Base-by-base conservation (phyloP, 2,888 invertebrate genomes). In the Euphydryas editha region DNA sequence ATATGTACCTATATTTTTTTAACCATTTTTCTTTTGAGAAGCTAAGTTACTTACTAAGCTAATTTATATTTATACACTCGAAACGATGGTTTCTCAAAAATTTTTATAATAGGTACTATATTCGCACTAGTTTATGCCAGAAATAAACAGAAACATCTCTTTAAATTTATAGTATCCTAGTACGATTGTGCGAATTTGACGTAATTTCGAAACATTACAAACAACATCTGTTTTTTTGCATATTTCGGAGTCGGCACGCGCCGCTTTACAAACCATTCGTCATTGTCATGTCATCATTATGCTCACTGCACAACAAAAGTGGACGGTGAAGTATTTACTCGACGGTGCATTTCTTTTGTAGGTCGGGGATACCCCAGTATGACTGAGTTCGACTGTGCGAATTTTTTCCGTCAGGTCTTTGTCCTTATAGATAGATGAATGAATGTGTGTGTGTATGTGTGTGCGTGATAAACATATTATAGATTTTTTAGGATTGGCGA, bases 131-230 rank as follows among this genome's bases (percentile, higher is more conserved):
- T 47, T 42, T 18, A 39, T 51, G 36, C 46, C 3, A 2, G n/a
- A 51, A 5, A 0, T 57, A 71, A 82, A 83, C 77, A 86, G 75
- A 81, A 78, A 77, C 72, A 82, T 74, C 79, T 84, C 82, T 78
- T 79, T 47, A 58, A 69, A 67, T 65, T 82, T 72, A 82, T 92
- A 77, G 72, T 79, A 75, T 80, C 90, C 88, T 90, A 77, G 89
- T 92, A 90, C 82, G 86, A 86, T 88, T 92, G 91, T 92, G 92
- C 92, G 91, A 92, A 92, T 85, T 86, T 87, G 86, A 87, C 88
- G 90, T 88, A 90, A 90, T 86, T 86, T 82, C 78, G 81, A 80
- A 81, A 80, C 81, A n/a, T n/a, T n/a, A n/a, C 83, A 81, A 84
- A 60, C 77, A 81, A 82, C 81, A 75, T 82, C 79, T 78, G 76